A percentile compares a stretch with the other conserved stretches of the same genome.
Evolutionary conservation across 2,888 invertebrate genomes (phyloP).

Genomic region (Morpho achilles): DNA sequence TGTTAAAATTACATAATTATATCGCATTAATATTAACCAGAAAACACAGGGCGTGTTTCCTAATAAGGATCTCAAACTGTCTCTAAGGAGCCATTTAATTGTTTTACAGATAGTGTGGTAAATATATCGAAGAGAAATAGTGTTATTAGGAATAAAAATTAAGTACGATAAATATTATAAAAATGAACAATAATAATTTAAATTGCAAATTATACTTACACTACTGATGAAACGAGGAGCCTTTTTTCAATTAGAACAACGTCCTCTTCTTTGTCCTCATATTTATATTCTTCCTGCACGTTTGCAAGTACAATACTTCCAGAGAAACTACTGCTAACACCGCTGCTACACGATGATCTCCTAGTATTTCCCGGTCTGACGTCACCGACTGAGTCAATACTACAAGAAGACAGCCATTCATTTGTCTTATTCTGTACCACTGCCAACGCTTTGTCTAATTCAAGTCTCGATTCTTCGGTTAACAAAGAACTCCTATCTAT

Average conservation of each 20-base stretch:
- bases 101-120: no score
- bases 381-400: conserved; percentile 31
- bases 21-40: no score
- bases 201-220: conserved; percentile 60
- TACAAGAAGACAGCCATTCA: conserved; percentile 53
- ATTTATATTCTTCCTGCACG: conserved; percentile 86
- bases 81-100: no score
- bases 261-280: conserved; percentile 85
- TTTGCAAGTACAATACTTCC: conserved; percentile 73
- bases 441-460: conserved; percentile 40
- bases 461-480: conserved; percentile 41
- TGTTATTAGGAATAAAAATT: no score
- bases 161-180: no score
- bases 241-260: conserved; percentile 84
- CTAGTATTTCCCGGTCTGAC: conserved; percentile 51
- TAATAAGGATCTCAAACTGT: no score
- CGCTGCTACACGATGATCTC: conserved; percentile 67
- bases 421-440: conserved; percentile 64
- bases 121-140: no score
- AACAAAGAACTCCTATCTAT: conserved; percentile 30
- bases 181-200: no score
- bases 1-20: no score
- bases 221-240: conserved; percentile 70
- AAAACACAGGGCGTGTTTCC: no score
- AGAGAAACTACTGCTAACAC: conserved; percentile 64